Evolutionary conservation across 2,888 invertebrate species (phyloP).

Genomic region (Rotaria macrura): DNA sequence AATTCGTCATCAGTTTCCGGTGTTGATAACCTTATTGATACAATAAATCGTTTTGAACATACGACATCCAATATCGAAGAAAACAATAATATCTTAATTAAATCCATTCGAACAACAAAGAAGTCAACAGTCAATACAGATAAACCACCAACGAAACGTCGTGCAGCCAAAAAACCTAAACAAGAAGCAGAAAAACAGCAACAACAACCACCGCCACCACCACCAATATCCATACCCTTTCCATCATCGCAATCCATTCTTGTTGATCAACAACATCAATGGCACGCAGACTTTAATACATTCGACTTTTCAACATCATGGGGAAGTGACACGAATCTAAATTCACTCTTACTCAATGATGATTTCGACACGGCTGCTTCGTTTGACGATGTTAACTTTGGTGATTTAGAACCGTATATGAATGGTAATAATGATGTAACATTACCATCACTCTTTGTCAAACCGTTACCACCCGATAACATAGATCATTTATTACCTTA

Average conservation of each 20-base stretch:
- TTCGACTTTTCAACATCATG: not conserved
- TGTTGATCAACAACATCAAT: constrained; percentile 2
- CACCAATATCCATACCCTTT: not conserved
- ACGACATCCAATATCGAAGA: not conserved
- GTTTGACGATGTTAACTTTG: constrained; percentile 14
- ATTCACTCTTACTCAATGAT: not conserved
- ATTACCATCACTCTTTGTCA: not conserved
- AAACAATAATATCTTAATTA: not conserved
- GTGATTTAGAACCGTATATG: constrained; percentile 9
- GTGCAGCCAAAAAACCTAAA: not conserved
- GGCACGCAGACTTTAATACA: constrained; percentile 12
- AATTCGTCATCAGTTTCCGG: constrained; percentile 3
- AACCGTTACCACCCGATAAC: not conserved
- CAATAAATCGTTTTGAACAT: constrained; percentile 16
- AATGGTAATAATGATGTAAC: not conserved
- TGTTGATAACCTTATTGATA: constrained; percentile 17
- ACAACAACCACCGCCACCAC: not conserved
- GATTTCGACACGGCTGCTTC: not conserved
- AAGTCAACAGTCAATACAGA: not conserved
- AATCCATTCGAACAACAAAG: constrained; percentile 7
- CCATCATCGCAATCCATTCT: not conserved
- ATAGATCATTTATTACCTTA: constrained; percentile 8
- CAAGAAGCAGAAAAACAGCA: not conserved
- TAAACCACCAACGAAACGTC: not conserved
- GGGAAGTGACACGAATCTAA: not conserved